phyloP scores from a whole-genome alignment of 2,797 vertebrate species.

The Cossypha polioptera region DNA sequence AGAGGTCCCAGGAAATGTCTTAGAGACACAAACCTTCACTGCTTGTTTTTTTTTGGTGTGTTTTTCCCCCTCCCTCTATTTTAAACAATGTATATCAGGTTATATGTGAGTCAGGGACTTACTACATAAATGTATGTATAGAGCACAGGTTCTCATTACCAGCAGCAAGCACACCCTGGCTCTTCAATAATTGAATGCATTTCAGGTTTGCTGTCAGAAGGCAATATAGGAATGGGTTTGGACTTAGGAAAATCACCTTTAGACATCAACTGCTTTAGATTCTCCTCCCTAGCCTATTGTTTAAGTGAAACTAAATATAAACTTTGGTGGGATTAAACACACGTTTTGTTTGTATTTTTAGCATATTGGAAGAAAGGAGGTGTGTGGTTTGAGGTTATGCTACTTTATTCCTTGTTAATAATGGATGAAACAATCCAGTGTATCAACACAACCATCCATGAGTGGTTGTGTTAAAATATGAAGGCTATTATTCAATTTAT shows the following conservation, averaged over 20 bases:
- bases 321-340: not conserved
- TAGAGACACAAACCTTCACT: not conserved
- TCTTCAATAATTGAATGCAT: not conserved
- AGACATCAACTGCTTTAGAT: not conserved
- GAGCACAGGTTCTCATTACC: not conserved
- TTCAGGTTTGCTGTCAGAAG: not conserved
- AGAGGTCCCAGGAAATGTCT: not conserved
- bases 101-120: not conserved
- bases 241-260: not conserved
- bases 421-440: not conserved
- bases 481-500: not conserved
- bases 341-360: not conserved
- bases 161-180: not conserved
- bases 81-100: not conserved
- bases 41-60: accelerated
- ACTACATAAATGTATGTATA: not conserved
- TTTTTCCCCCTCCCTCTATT: accelerated
- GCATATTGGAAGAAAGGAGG: not conserved
- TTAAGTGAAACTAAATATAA: not conserved
- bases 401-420: not conserved
- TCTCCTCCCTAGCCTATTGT: not conserved
- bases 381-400: not conserved
- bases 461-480: not conserved
- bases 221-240: not conserved
- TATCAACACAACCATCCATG: not conserved